phyloP scores from a whole-genome alignment of 2,888 invertebrate species.

The Pristionchus fissidentatus region DNA sequence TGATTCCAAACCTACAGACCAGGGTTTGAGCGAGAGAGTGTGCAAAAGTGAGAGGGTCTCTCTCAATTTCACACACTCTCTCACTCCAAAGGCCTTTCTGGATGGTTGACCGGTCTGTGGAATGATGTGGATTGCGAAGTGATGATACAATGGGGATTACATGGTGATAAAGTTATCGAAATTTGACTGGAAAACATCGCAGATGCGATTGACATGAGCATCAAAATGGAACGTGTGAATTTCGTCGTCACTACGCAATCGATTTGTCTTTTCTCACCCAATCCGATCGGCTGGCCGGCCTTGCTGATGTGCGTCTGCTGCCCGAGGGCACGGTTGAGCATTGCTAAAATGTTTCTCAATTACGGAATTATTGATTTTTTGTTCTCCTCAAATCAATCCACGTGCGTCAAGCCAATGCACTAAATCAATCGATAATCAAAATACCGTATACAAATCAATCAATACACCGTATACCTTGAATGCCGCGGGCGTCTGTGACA shows the following conservation, averaged over 20 bases:
- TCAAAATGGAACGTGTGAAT: neutral
- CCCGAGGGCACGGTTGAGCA: conserved; percentile 32
- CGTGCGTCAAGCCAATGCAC: too few species aligned
- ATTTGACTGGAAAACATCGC: too few species aligned
- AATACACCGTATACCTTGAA: neutral
- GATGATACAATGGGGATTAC: neutral
- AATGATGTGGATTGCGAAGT: neutral
- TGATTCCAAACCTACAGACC: too few species aligned
- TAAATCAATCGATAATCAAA: neutral
- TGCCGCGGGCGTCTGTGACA: conserved; percentile 4
- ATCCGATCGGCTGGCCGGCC: neutral
- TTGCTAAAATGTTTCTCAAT: conserved; percentile 31
- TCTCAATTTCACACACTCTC: too few species aligned
- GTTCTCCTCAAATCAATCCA: too few species aligned
- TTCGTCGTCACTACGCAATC: too few species aligned
- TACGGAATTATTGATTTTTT: too few species aligned
- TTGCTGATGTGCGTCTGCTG: conserved; percentile 36
- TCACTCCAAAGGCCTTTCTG: too few species aligned
- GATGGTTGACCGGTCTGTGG: too few species aligned
- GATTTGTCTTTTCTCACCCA: too few species aligned
- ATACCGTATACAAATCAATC: neutral
- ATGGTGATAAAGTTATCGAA: neutral
- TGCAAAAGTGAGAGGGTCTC: too few species aligned
- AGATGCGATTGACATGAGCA: neutral
- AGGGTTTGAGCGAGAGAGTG: too few species aligned